Evolutionary conservation across 2,797 vertebrate species (phyloP).

Genomic region (Emydoidea blandingii): DNA sequence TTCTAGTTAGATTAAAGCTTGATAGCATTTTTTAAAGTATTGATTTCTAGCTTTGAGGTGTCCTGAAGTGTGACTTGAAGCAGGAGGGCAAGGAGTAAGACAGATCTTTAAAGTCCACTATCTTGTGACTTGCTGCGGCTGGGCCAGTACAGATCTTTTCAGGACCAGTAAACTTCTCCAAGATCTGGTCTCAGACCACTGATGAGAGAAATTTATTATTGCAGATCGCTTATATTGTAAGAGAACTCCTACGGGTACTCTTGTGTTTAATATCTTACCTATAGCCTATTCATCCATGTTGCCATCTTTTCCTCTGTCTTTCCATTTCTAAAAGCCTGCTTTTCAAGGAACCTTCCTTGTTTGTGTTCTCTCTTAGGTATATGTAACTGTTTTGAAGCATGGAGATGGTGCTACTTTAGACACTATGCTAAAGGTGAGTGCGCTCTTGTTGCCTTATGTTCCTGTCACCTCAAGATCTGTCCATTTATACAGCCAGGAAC

Average conservation of each 20-base stretch:
- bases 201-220: background rate
- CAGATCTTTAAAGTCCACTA: accelerated
- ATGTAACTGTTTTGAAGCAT: conserved; percentile 95
- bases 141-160: accelerated
- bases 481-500: background rate
- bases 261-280: accelerated
- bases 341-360: background rate
- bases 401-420: conserved; percentile 93
- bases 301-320: background rate
- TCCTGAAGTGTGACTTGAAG: background rate
- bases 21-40: background rate
- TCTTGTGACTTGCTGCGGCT: background rate
- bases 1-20: background rate
- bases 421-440: conserved; percentile 94
- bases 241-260: background rate
- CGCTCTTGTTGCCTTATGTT: background rate
- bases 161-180: background rate
- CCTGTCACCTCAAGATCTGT: background rate
- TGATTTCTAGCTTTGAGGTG: background rate
- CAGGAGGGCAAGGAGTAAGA: background rate
- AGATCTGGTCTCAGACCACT: background rate
- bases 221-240: accelerated
- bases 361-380: conserved; percentile 85
- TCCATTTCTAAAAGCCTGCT: accelerated
- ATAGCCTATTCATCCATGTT: background rate